phyloP scores from a whole-genome alignment of 2,113 vertebrate species.

The Sphyrna mokarran region DNA sequence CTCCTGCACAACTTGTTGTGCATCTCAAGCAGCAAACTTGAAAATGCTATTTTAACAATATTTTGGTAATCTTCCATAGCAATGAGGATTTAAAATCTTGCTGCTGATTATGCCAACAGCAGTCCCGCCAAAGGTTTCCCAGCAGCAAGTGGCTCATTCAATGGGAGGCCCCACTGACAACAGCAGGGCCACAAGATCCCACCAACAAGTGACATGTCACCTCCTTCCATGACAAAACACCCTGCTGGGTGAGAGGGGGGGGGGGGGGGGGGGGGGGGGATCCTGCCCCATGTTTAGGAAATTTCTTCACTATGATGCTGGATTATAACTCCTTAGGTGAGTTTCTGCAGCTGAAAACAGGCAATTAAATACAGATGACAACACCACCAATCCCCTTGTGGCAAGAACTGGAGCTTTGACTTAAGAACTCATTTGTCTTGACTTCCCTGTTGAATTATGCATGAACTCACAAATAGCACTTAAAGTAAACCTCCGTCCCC shows the following conservation, averaged over 20 bases:
- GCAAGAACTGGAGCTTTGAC: neutral
- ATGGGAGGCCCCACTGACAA: no score
- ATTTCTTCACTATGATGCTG: neutral
- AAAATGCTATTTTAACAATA: neutral
- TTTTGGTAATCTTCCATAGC: no score
- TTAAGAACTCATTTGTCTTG: neutral
- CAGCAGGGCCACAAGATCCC: no score
- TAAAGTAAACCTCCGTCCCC: neutral
- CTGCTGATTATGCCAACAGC: no score
- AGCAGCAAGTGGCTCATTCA: no score
- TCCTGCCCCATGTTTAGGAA: no score
- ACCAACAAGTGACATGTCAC: no score
- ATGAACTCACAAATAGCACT: neutral
- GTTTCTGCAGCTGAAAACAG: neutral
- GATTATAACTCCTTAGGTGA: neutral
- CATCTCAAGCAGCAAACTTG: neutral
- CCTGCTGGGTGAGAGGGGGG: no score
- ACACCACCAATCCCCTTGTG: neutral
- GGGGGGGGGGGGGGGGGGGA: no score
- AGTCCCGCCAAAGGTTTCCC: no score
- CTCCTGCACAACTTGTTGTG: neutral
- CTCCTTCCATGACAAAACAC: no score
- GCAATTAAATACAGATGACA: neutral
- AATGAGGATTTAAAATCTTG: no score
- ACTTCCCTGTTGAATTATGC: neutral